These are phyloP conservation scores for Arnoldichthys spilopterus DNA, from an alignment of 2,797 vertebrate species.

Conservation along the genomic window DNA sequence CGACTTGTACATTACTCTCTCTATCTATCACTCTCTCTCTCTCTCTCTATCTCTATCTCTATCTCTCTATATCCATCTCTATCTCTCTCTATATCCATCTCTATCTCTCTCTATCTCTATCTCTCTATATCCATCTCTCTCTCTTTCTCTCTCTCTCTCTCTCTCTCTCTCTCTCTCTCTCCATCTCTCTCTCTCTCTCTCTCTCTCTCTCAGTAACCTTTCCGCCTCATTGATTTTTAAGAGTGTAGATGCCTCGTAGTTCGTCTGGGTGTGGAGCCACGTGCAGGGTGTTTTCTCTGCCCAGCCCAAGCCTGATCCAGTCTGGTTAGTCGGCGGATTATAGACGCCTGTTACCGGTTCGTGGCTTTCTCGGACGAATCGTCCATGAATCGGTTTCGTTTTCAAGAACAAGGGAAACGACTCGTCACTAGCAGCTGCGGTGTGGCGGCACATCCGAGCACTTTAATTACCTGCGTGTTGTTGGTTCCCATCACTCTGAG, in stretches of 20 bases:
- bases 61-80: no score
- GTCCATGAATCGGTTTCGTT: slow-evolving; percentile 7
- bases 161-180: no score
- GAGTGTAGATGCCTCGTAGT: not conserved
- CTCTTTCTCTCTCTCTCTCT: no score
- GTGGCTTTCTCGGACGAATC: not conserved
- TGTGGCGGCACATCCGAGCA: slow-evolving; percentile 27
- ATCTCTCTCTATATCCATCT: no score
- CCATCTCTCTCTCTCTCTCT: no score
- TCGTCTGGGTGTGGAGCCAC: slow-evolving; percentile 23
- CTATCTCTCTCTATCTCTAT: no score
- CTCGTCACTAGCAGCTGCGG: not conserved
- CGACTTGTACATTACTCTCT: no score
- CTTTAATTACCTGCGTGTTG: slow-evolving; percentile 20
- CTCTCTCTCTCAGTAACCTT: not conserved
- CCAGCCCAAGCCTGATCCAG: not conserved
- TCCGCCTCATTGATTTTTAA: not conserved
- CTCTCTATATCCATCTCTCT: no score
- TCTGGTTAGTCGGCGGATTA: slow-evolving; percentile 8
- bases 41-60: no score
- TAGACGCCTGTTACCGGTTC: not conserved
- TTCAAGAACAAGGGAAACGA: slow-evolving; percentile 22
- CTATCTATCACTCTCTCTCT: no score
- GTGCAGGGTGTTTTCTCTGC: not conserved
- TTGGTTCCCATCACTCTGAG: slow-evolving; percentile 29